phyloP scores from a whole-genome alignment of 2,113 vertebrate species.

The Irena cyanogastra region DNA sequence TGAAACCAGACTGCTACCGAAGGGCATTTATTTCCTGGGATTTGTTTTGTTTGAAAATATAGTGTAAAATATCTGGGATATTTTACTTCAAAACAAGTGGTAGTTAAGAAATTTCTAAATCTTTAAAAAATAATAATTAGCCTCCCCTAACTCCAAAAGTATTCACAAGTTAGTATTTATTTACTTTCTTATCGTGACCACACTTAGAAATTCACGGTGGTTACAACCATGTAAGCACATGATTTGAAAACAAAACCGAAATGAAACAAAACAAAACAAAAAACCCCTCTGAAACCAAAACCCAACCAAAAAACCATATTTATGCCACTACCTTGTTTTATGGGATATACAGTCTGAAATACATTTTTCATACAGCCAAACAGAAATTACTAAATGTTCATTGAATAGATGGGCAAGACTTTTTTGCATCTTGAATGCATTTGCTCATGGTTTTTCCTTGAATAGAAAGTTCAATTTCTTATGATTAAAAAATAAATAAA shows the following conservation, averaged over 20 bases:
- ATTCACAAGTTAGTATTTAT: neutral
- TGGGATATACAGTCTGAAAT: neutral
- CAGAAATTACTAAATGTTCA: neutral
- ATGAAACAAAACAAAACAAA: neutral
- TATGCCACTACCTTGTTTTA: neutral
- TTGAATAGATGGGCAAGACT: neutral
- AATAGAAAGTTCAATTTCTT: neutral
- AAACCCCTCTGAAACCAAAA: too few relatives aligned
- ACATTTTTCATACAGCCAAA: neutral
- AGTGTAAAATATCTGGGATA: neutral
- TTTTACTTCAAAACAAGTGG: constrained; percentile 22
- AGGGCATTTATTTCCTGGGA: neutral
- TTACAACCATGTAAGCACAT: neutral
- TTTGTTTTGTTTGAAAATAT: neutral
- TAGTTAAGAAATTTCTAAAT: neutral
- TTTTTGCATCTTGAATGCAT: neutral
- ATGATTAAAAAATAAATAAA: neutral
- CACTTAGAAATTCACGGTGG: neutral
- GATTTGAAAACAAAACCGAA: neutral
- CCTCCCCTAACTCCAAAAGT: neutral
- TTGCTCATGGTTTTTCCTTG: neutral
- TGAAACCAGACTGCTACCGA: neutral
- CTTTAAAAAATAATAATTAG: neutral
- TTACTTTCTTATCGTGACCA: neutral
- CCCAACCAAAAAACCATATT: neutral